phyloP scores from a whole-genome alignment of 1,140 invertebrate genomes.

The Euwallacea similis region DNA sequence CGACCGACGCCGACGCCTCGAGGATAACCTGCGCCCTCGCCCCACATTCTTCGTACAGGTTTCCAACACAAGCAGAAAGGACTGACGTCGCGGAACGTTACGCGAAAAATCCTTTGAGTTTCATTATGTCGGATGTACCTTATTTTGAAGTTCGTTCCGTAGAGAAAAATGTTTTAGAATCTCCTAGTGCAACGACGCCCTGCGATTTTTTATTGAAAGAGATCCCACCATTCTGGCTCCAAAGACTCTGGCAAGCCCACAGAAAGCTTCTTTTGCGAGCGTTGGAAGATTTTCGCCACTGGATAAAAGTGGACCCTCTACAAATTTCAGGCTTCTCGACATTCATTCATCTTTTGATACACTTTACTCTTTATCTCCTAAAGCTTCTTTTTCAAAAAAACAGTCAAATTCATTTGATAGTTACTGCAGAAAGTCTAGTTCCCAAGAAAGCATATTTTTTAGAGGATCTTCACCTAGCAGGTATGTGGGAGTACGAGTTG shows the following conservation, averaged over 20 bases:
- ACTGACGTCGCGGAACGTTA: constrained; percentile 45
- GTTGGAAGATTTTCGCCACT: constrained; percentile 38
- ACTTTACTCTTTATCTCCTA: constrained; percentile 31
- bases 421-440: constrained; percentile 36
- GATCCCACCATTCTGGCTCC: constrained; percentile 47
- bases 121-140: constrained; percentile 48
- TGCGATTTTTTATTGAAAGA: constrained; percentile 35
- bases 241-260: constrained; percentile 43
- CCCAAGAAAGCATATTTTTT: constrained; percentile 26
- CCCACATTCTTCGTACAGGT: constrained; percentile 7
- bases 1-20: no score
- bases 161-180: constrained; percentile 31
- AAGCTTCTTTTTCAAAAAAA: constrained; percentile 33
- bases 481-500: constrained; percentile 1
- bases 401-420: constrained; percentile 35
- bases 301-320: constrained; percentile 37
- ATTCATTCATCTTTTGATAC: constrained; percentile 40
- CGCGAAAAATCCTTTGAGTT: constrained; percentile 35
- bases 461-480: constrained; percentile 23
- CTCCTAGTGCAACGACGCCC: constrained; percentile 30
- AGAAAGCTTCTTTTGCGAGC: constrained; percentile 34
- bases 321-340: constrained; percentile 23
- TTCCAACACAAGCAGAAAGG: constrained; percentile 22
- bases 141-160: constrained; percentile 30
- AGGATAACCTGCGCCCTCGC: no score